A percentile compares a stretch with the other conserved stretches of the same genome.
phyloP scores from a whole-genome alignment of 2,888 invertebrate species.

The Synergus gifuensis region DNA sequence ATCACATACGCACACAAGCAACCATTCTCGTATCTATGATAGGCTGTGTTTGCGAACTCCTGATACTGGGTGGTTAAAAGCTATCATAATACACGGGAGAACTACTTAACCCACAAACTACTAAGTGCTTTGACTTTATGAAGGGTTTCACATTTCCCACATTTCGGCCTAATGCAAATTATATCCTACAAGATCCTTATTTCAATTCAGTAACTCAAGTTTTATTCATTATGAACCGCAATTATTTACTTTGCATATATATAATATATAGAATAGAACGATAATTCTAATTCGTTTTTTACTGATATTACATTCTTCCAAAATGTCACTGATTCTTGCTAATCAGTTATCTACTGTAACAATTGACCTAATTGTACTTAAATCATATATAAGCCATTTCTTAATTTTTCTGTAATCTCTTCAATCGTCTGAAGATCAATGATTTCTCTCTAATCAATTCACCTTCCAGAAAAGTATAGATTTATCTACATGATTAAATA shows the following conservation, averaged over 20 bases:
- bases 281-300: no score
- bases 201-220: background rate
- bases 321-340: no score
- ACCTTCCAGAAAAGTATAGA: no score
- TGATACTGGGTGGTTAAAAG: constrained; percentile 51
- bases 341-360: no score
- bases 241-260: background rate
- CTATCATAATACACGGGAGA: constrained; percentile 43
- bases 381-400: no score
- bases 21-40: constrained; percentile 44
- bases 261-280: no score
- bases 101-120: constrained; percentile 45
- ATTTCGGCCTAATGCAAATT: constrained; percentile 36
- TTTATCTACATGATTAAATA: no score
- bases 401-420: no score
- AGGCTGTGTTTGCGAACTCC: constrained; percentile 50
- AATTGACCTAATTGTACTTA: no score
- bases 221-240: background rate
- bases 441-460: no score
- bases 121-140: constrained; percentile 37
- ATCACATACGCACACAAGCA: constrained; percentile 41
- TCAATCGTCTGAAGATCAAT: no score
- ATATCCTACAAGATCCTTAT: constrained; percentile 26
- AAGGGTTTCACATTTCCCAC: constrained; percentile 19
- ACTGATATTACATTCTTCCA: no score